A percentile compares a stretch with the other conserved stretches of the same genome.
Evolutionary conservation across 1,140 invertebrate genomes (phyloP).

Genomic region (Heterodera carotae): DNA sequence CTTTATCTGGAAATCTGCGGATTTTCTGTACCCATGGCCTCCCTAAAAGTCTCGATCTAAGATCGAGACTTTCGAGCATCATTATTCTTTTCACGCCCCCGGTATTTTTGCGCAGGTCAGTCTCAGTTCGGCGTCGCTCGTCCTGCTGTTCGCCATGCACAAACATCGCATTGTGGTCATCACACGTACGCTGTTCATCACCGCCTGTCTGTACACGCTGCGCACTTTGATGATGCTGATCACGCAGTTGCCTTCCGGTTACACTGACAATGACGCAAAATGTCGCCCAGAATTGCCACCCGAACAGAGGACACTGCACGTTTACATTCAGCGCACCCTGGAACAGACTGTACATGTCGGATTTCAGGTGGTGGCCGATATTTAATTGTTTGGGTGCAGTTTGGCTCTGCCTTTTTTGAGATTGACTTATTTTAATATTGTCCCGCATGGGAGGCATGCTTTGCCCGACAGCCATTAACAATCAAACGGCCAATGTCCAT

Average conservation of each 20-base stretch:
- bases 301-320: slow-evolving; percentile 30
- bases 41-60: too few relatives aligned
- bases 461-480: too few relatives aligned
- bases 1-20: too few relatives aligned
- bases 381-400: too few relatives aligned
- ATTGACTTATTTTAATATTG: too few relatives aligned
- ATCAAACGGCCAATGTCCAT: too few relatives aligned
- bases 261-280: slow-evolving; percentile 36
- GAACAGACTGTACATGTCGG: slow-evolving; percentile 50
- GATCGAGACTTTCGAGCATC: too few relatives aligned
- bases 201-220: slow-evolving; percentile 53
- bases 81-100: background rate
- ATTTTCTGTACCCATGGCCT: too few relatives aligned
- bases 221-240: slow-evolving; percentile 45
- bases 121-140: slow-evolving; percentile 45
- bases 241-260: slow-evolving; percentile 51
- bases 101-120: slow-evolving; percentile 31
- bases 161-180: slow-evolving; percentile 54
- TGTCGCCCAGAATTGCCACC: slow-evolving; percentile 35
- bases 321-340: slow-evolving; percentile 39
- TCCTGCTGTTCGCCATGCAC: slow-evolving; percentile 56
- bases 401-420: too few relatives aligned
- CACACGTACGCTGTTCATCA: slow-evolving; percentile 55
- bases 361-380: slow-evolving; percentile 32
- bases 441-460: too few relatives aligned